Percentiles rank a stretch among this genome's conserved stretches.
These are phyloP conservation scores for Callithrix jacchus DNA, from an alignment of 2,113 vertebrate species.

Conservation along the genomic window DNA sequence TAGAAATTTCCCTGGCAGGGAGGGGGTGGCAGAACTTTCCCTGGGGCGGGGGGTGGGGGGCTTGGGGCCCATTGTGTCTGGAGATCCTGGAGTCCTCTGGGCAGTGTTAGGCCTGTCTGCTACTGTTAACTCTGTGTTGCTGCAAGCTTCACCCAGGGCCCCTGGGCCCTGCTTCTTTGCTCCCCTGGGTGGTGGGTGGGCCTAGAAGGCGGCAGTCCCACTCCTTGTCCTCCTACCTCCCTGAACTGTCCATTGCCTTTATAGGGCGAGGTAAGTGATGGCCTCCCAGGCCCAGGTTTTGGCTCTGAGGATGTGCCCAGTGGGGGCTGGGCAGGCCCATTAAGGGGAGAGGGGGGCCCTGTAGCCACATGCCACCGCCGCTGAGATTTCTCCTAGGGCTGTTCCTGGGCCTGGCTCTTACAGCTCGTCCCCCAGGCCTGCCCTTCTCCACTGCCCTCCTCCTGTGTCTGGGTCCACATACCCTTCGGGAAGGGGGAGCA, in stretches of 20 bases:
- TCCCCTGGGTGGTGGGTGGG: neutral
- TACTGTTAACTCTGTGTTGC: neutral
- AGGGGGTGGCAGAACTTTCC: neutral
- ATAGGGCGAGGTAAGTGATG: neutral
- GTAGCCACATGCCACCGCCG: neutral
- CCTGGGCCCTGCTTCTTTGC: neutral
- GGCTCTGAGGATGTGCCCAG: neutral
- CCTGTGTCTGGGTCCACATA: neutral
- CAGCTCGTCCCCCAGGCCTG: neutral
- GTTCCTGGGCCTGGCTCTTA: neutral
- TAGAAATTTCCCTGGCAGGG: neutral
- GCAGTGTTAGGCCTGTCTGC: neutral
- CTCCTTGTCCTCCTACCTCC: neutral
- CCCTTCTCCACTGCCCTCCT: neutral
- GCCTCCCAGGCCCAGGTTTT: neutral
- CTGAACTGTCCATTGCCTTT: accelerated
- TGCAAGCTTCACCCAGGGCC: neutral
- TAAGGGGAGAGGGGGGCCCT: neutral
- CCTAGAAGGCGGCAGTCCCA: neutral
- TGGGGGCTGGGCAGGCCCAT: neutral
- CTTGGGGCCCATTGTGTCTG: accelerated
- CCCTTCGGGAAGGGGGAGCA: neutral
- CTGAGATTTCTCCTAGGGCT: neutral
- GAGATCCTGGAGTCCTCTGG: neutral
- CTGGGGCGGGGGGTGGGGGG: neutral